Base-by-base conservation (phyloP, 2,113 vertebrate species). In the Gopherus evgoodei region DNA sequence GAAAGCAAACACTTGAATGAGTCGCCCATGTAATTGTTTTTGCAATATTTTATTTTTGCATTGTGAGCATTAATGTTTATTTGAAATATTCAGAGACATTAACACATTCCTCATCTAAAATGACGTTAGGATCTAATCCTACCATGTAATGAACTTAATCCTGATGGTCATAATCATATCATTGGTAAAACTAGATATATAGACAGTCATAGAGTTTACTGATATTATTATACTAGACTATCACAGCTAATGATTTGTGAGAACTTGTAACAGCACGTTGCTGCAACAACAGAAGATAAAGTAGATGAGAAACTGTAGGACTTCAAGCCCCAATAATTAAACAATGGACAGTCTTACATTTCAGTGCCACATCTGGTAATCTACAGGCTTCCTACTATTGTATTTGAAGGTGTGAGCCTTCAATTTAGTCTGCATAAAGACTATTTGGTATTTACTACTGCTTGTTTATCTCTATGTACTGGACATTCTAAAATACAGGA, bases 101-200 rank as follows among this genome's bases (percentile, higher is more conserved):
- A 97, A 96, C 92, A 95, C 92, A 94, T 88, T 96, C 93, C 97
- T 97, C 96, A 96, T 96, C 90, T 94, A 95, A 96, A 97, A 97
- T 96, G 95, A 92, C 76, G 44, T 85, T 95, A 89, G 53, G 91
- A 94, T 95, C 89, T 96, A 97, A 97, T 97, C 95, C 96, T 94
- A 79, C 89, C 31, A 0, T 95, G 95, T 96, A 97, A 96, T 94
- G 92, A 93, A 93, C 96, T 96, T 95, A 97, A 97, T 97, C 97
- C 96, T 95, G 96, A 97, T 96, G 94, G 95, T 96, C 95, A 96
- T 97, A 97, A 97, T 96, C 94, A 94, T 94, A 95, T 97, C 92
- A 94, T 91, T 88, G 96, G 87, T 97, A 95, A 93, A 97, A 95
- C 94, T 95, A 96, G 95, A 95, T 91, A 94, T 90, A 94, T 88